phyloP scores from a whole-genome alignment of 1,140 invertebrate genomes.

The Orchesella cincta region DNA sequence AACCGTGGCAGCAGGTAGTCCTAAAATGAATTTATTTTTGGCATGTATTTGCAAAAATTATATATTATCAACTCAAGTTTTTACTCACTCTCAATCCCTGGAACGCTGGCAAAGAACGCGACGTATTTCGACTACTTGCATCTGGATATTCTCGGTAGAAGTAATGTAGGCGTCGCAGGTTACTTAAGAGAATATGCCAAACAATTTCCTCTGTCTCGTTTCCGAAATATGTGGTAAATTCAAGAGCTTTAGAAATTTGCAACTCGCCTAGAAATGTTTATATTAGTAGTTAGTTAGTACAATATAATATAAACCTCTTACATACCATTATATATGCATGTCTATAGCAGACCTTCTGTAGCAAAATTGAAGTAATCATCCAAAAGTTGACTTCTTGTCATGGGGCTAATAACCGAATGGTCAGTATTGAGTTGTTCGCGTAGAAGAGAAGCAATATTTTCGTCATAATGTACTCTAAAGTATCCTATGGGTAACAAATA shows the following conservation, averaged over 20 bases:
- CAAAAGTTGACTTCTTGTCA: slow-evolving; percentile 38
- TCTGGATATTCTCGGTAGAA: slow-evolving; percentile 6
- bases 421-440: slow-evolving; percentile 32
- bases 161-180: slow-evolving; percentile 19
- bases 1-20: slow-evolving; percentile 40
- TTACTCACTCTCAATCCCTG: neutral
- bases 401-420: neutral
- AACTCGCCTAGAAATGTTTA: slow-evolving; percentile 38
- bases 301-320: no score
- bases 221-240: slow-evolving; percentile 65
- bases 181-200: slow-evolving; percentile 60
- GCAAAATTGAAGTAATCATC: slow-evolving; percentile 41
- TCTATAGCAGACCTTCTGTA: slow-evolving; percentile 19
- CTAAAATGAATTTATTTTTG: slow-evolving; percentile 24
- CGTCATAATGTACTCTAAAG: slow-evolving; percentile 39
- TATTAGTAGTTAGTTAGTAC: neutral
- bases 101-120: neutral
- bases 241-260: slow-evolving; percentile 57
- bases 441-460: neutral
- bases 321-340: neutral
- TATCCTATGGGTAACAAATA: slow-evolving; percentile 27
- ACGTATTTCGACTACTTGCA: neutral
- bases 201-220: slow-evolving; percentile 63
- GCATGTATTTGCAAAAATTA: neutral
- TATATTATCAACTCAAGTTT: no score